A percentile compares a stretch with the other conserved stretches of the same genome.
These are phyloP conservation scores for Apis mellifera DNA, from an alignment of 1,140 invertebrate species.

Conservation along the genomic window Amel_HAv3.1 CM009944.2:8428501-8429000, in stretches of 20 bases:
- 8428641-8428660: too few relatives aligned
- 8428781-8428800: not conserved
- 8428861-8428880: not conserved
- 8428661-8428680: too few relatives aligned
- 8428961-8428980: constrained; percentile 20
- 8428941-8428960: constrained; percentile 21
- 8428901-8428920: not conserved
- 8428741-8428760: not conserved
- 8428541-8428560: not conserved
- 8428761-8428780: not conserved
- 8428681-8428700: too few relatives aligned
- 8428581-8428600: too few relatives aligned
- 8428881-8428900: not conserved
- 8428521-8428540: constrained; percentile 34
- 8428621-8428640: too few relatives aligned
- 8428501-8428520: constrained; percentile 32
- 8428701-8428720: too few relatives aligned
- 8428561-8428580: too few relatives aligned
- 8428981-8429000: constrained; percentile 19
- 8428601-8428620: too few relatives aligned
- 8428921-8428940: not conserved
- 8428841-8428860: not conserved
- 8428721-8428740: too few relatives aligned
- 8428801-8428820: not conserved
- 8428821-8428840: not conserved